A percentile compares a stretch with the other conserved stretches of the same genome.
These are phyloP conservation scores for Drosophila pandora DNA, from an alignment of 1,140 invertebrate genomes.

Conservation along the genomic window DNA sequence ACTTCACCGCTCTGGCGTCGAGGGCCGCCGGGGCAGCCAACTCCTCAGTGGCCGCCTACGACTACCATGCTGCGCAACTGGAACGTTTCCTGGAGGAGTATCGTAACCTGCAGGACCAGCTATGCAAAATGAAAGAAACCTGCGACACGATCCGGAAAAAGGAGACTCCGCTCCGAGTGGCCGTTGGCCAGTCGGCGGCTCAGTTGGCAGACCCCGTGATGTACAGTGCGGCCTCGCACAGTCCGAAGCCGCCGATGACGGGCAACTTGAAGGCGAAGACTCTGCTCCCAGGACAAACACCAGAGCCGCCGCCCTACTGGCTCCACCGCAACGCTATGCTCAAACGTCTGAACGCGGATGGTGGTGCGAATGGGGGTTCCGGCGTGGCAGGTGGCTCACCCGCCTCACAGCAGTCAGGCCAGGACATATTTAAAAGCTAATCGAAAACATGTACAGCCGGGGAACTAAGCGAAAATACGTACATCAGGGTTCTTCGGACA, in stretches of 20 bases:
- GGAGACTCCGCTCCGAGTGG: conserved; percentile 81
- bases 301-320: conserved; percentile 83
- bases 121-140: conserved; percentile 91
- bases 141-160: conserved; percentile 87
- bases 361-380: conserved; percentile 7
- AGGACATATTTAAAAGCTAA: conserved; percentile 83
- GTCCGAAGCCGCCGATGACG: conserved; percentile 83
- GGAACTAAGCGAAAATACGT: conserved; percentile 2
- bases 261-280: conserved; percentile 85
- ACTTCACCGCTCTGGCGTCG: conserved; percentile 69
- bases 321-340: conserved; percentile 82
- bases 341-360: conserved; percentile 72
- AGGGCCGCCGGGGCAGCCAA: conserved; percentile 71
- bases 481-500: conserved; percentile 28
- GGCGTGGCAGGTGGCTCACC: conserved; percentile 23
- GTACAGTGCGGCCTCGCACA: conserved; percentile 83
- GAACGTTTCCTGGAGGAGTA: conserved; percentile 91
- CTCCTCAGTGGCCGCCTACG: conserved; percentile 86
- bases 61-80: conserved; percentile 90
- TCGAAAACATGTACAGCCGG: conserved; percentile 68
- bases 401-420: conserved; percentile 61
- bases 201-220: conserved; percentile 83
- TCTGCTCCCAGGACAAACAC: conserved; percentile 84
- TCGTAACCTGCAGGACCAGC: conserved; percentile 88
- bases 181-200: conserved; percentile 77